Evolutionary conservation across 1,140 invertebrate genomes (phyloP), one percentile per base, ranked within the genome.

Genomic region (Campoletis sonorensis): DNA sequence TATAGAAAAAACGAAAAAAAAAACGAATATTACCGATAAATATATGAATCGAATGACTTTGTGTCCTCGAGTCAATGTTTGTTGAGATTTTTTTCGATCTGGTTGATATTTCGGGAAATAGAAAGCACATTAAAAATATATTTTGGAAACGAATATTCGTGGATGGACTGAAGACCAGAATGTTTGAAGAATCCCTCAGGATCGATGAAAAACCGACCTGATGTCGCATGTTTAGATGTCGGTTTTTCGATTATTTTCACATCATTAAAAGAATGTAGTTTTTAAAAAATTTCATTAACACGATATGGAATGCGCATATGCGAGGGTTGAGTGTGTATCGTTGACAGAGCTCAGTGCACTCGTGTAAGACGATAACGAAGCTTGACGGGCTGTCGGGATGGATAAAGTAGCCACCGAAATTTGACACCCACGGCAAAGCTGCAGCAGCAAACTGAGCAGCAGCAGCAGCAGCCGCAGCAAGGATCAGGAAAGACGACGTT

Each of bases 301-400:
- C 58, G 76, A n/a, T n/a, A 61, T 64, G 76, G 76, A 78, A 78
- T 78, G 76, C 75, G 37, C 11, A 13, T 45, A 16, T 27, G 76
- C 54, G 54, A 58, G 58, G 76, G 7, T 61, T 77, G 51, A 37
- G 73, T 77, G 61, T 64, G 58, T 61, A 78, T 64, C 76, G 76
- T 78, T 78, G 76, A 78, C 76, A 64, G 76, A 78, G 76, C 76
- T 45, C 81, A 80, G 86, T 87, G 84, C 79, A 80, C 81, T 85
- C 76, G 82, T 89, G 90, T 89, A 91, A 91, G 88, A 87, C 79
- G 89, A 90, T 92, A 91, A 90, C 81, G 90, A 90, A 87, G 90
- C 86, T 88, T 90, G 91, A 91, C 90, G 89, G 87, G 89, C 88
- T 89, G 87, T 89, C 87, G 85, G 85, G 83, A 87, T 85, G 86